Base-by-base conservation (phyloP, 2,113 vertebrate genomes). In the Antigone vipio region DNA sequence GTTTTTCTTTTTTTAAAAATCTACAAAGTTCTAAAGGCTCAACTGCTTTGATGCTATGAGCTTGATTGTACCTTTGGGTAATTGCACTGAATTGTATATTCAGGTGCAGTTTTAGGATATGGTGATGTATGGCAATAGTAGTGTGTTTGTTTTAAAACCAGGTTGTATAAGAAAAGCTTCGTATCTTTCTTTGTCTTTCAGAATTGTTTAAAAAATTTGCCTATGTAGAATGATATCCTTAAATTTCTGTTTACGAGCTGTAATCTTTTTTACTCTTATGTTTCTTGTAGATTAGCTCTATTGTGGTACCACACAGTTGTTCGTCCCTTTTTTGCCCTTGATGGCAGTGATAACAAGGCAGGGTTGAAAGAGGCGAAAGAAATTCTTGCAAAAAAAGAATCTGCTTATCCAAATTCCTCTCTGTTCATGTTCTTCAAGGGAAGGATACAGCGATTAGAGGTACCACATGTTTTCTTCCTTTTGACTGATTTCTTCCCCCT, bases 391-490 rank as follows among this genome's bases (percentile, higher is more conserved):
- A 99, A 98, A 85, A 99, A 99, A 97, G 99, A 99, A 67, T 98
- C 99, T 94, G 98, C 99, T 89, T 99, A 99, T 95, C 99, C 99
- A 60, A 99, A 99, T 98, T 99, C 99, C 16, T 99, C 99, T 79
- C 98, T 99, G 88, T 99, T 99, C 95, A 99, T 99, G 98, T 99
- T 99, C 98, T 99, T 99, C 96, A 99, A 99, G 95, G 99, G 99
- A 96, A 98, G 99, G 75, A 99, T 99, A 93, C 99, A 99, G 76
- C 98, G 99, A 96, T 97, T 99, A 92, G 99, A 99, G 99, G 99
- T 99, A 98, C 9, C 66, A 71, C 49, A 12, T 63, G 0, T 53
- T 96, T 96, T 80, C 34, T 45, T 55, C 38, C 15, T 75, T 86
- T 58, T 67, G 63, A 66, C 83, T 29, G 23, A 60, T 67, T 66